These are phyloP conservation scores for Anadara kagoshimensis DNA, from an alignment of 1,140 invertebrate species.

Conservation along the genomic window DNA sequence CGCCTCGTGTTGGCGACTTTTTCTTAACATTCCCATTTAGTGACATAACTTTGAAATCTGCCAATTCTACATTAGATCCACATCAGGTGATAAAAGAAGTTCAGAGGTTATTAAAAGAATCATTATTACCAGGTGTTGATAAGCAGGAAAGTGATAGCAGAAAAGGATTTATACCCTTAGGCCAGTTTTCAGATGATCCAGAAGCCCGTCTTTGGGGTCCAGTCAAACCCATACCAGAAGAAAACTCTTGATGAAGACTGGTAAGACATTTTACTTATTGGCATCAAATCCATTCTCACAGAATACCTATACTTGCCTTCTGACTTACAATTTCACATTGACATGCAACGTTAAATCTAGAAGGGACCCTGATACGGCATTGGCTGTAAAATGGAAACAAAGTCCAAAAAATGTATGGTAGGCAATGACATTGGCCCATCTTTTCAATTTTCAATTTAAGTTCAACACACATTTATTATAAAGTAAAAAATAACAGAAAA, in stretches of 20 bases:
- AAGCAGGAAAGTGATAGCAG: slow-evolving; percentile 35
- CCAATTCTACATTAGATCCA: slow-evolving; percentile 53
- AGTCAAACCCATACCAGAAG: slow-evolving; percentile 42
- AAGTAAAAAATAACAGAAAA: too few relatives aligned
- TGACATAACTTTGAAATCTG: slow-evolving; percentile 55
- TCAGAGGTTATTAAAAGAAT: slow-evolving; percentile 53
- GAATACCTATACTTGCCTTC: too few relatives aligned
- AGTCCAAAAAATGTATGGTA: too few relatives aligned
- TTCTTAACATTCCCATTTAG: slow-evolving; percentile 69
- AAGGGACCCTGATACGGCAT: too few relatives aligned
- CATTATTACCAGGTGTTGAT: slow-evolving; percentile 32
- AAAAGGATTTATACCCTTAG: slow-evolving; percentile 45
- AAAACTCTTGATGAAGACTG: neutral
- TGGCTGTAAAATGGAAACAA: too few relatives aligned
- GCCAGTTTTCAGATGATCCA: slow-evolving; percentile 8
- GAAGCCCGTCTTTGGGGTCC: slow-evolving; percentile 44
- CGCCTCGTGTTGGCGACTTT: slow-evolving; percentile 57
- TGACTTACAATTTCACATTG: too few relatives aligned
- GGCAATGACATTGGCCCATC: too few relatives aligned
- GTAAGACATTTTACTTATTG: too few relatives aligned
- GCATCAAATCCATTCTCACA: too few relatives aligned
- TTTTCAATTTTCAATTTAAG: too few relatives aligned
- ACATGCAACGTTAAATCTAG: too few relatives aligned
- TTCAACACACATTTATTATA: too few relatives aligned
- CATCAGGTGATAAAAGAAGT: slow-evolving; percentile 57